A percentile compares a stretch with the other conserved stretches of the same genome.
Conservation (phyloP, 2,113 vertebrate species). For the Zapus hudsonius region DNA sequence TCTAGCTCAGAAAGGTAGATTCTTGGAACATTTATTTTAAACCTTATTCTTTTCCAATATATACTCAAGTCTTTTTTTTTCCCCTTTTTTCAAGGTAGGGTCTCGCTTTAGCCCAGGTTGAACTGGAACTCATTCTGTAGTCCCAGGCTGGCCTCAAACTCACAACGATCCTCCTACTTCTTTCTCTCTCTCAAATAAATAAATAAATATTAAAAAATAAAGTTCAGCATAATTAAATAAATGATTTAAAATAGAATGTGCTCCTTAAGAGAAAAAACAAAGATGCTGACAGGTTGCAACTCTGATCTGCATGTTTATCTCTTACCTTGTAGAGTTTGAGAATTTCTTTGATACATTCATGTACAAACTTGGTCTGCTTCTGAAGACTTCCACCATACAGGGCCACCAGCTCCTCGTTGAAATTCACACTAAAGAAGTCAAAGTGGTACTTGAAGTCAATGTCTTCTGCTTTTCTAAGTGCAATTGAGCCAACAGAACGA, state of each 20-base stretch:
- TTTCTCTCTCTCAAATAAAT: no score
- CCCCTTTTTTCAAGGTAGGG: no score
- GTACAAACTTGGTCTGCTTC: conserved; percentile 94
- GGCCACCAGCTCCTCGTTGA: conserved; percentile 97
- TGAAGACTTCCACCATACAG: conserved; percentile 95
- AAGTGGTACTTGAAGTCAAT: conserved; percentile 93
- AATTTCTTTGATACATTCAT: conserved; percentile 96
- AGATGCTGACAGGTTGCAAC: not conserved
- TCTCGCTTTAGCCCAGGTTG: no score
- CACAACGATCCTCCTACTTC: no score
- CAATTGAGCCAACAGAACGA: conserved; percentile 96
- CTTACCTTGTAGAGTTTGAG: conserved; percentile 96
- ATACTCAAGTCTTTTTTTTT: no score
- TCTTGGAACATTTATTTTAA: not conserved
- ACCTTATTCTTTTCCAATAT: not conserved
- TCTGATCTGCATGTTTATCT: not conserved
- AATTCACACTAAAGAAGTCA: conserved; percentile 97
- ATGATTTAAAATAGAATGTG: not conserved
- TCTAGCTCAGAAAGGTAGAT: not conserved
- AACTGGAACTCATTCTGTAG: no score
- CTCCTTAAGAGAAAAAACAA: not conserved
- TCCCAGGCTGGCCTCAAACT: no score
- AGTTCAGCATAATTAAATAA: not conserved
- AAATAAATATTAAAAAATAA: not conserved
- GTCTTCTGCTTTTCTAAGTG: conserved; percentile 95